Evolutionary conservation across 2,797 vertebrate genomes (phyloP).

Genomic region (Sylvilagus floridanus): DNA sequence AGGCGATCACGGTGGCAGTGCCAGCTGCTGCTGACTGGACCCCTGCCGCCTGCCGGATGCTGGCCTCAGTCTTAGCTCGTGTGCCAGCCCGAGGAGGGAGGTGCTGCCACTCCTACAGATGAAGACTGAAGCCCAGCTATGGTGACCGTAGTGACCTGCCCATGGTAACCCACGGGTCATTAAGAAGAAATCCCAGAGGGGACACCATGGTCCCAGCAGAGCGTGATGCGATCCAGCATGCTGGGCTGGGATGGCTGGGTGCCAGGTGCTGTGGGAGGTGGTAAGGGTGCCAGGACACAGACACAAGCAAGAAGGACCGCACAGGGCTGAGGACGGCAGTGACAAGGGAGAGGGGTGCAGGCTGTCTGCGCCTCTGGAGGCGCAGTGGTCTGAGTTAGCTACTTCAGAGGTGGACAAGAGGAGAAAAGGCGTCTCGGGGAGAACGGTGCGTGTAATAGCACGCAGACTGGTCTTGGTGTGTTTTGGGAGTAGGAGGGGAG

Average conservation of each 20-base stretch:
- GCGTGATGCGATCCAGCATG: neutral
- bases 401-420: neutral
- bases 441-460: neutral
- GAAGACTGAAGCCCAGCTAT: neutral
- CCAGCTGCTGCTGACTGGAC: neutral
- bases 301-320: neutral
- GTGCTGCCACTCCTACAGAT: neutral
- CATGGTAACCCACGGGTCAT: neutral
- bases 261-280: neutral
- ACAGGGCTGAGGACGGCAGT: neutral
- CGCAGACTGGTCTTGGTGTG: neutral
- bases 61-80: neutral
- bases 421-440: neutral
- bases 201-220: neutral
- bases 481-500: neutral
- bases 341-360: neutral
- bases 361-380: neutral
- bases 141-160: constrained; percentile 2
- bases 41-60: neutral
- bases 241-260: neutral
- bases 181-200: neutral
- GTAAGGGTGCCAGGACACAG: neutral
- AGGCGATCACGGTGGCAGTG: neutral
- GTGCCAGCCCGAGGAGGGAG: neutral
- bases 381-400: neutral